phyloP scores from a whole-genome alignment of 2,113 vertebrate species.

The Irena cyanogastra region DNA sequence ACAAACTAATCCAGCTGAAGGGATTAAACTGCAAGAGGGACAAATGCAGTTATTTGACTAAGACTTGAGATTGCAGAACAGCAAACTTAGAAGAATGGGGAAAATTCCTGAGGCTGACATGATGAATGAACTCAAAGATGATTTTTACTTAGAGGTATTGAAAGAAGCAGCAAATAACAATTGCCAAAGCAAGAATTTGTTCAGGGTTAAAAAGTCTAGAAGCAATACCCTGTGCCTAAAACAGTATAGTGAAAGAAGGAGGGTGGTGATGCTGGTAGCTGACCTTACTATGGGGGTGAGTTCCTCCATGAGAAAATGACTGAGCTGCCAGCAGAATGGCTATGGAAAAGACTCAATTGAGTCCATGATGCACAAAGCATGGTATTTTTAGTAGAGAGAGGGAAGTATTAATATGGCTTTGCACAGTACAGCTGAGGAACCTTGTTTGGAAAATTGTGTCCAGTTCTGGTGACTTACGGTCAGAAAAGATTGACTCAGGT shows the following conservation, averaged over 20 bases:
- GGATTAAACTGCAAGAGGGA: neutral
- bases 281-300: neutral
- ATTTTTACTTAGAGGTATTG: neutral
- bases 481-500: slow-evolving; percentile 14
- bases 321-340: neutral
- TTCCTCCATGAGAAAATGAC: neutral
- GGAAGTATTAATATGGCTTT: neutral
- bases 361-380: neutral
- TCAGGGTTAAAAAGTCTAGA: neutral
- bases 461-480: neutral
- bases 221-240: neutral
- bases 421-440: neutral
- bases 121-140: neutral
- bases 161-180: neutral
- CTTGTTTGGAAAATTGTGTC: neutral
- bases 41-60: neutral
- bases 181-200: neutral
- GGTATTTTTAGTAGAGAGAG: slow-evolving; percentile 24
- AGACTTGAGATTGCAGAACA: neutral
- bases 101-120: neutral
- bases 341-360: slow-evolving; percentile 15
- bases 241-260: neutral
- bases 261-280: neutral
- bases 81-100: neutral
- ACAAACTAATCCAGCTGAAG: neutral